Evolutionary conservation across 2,888 invertebrate genomes (phyloP), one percentile per base, ranked within the genome.

Genomic region (Phorcus lineatus): DNA sequence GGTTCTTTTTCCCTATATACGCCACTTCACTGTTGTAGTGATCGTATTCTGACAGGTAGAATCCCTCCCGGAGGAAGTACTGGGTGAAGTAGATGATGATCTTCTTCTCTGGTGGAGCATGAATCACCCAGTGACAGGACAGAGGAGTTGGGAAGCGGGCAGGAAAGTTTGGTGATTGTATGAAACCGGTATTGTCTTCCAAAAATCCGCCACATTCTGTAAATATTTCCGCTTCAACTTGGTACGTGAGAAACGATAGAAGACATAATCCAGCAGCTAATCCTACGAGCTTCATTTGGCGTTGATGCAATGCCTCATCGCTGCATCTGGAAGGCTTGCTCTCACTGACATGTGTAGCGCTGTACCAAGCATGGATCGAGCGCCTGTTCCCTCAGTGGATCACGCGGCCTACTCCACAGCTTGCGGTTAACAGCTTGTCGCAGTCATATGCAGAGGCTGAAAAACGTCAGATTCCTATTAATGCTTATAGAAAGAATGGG

Each of bases 61-160:
- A 86, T 19, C 86, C 85, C 55, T 90, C 89, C 52, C 89, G 85
- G 83, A 97, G 96, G 94, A 96, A 98, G 88, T 97, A 95, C 91
- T 98, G 97, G 1, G 97, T 97, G 88, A 98, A 95, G 92, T 97
- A 97, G 85, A 98, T 95, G 85, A 96, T 95, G 90, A 97, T 97
- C 84, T 96, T 95, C 55, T 91, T 88, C 28, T 88, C 89, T 0
- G 88, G 86, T 0, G 91, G 91, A n/a, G 96, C 96, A 90, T 97
- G 96, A 91, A 98, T 96, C 81, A 97, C 95, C 97, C 97, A 98
- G 87, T 96, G 95, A 92, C 97, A 97, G 87, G 95, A 95, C 83
- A 97, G 95, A 19, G 98, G 98, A 62, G 96, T 96, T 7, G 95
- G 94, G 93, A 97, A 98, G 31, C 96, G 95, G 81, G 95, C 94